Evolutionary conservation across 1,140 invertebrate genomes (phyloP), one percentile per base, ranked within the genome.

Genomic region (Drosophila bifasciata): DNA sequence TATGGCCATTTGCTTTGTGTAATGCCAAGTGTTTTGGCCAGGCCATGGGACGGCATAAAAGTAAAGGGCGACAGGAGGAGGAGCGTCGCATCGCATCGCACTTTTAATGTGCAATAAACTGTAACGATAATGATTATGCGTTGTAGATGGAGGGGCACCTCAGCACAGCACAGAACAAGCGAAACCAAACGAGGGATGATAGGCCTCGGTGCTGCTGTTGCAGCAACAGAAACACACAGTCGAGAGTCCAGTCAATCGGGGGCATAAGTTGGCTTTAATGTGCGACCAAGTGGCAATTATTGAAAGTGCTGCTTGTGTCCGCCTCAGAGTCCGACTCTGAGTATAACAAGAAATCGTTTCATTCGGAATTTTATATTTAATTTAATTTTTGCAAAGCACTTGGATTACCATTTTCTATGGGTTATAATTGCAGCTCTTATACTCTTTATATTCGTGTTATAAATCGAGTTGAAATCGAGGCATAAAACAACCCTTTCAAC

Each of bases 71-170:
- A 60, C 57, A 23, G 40, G 1, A 32, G 39, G 53, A 44, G 36
- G 23, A 51, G 45, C 62, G 72, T 67, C 81, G 77, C 81, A 81
- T 63, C 86, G 45, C 62, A 67, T 67, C 81, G 77, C 81, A 81
- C 64, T 85, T 85, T 85, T 85, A 85, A 85, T 85, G 81, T 85
- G 77, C 81, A 81, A 85, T 86, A 85, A 85, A 85, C 73, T 86
- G 81, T 85, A 85, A 85, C 81, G 81, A 85, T 85, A 85, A 85
- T 85, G 81, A 85, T 85, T 86, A 85, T 85, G 81, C 77, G 73
- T 70, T 81, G 75, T 85, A 76, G 62, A 72, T 66, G 53, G 71
- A 39, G 21, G 25, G 6, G 15, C 0, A 17, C 48, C 25, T 8
- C 7, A 7, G n/a, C n/a, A 8, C 15, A 3, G 7, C 28, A 28